These are phyloP conservation scores for Ia io DNA, from an alignment of 2,113 vertebrate genomes.

Conservation along the genomic window DNA sequence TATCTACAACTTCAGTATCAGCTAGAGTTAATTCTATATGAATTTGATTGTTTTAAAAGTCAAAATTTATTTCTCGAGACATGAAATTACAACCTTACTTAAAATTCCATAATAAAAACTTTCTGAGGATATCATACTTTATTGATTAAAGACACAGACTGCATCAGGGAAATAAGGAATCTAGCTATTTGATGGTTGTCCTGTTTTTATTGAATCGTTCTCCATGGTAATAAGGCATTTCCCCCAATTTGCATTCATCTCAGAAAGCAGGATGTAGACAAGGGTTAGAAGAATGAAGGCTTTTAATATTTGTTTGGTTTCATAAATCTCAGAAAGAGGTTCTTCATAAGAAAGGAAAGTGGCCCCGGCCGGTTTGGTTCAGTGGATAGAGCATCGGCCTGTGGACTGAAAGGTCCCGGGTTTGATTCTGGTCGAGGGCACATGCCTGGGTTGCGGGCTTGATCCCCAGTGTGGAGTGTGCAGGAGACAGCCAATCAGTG, in stretches of 20 bases:
- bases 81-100: constrained; percentile 39
- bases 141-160: constrained; percentile 60
- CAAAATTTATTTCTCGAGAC: constrained; percentile 50
- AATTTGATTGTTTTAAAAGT: constrained; percentile 46
- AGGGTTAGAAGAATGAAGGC: constrained; percentile 49
- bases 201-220: constrained; percentile 61
- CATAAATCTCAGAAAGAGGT: constrained; percentile 32
- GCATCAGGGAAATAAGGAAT: constrained; percentile 45
- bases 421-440: no score
- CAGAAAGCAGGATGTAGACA: constrained; percentile 47
- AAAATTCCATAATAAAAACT: constrained; percentile 45
- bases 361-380: no score
- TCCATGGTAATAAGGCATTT: constrained; percentile 53
- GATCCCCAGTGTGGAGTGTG: no score
- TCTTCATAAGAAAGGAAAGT: constrained; percentile 38
- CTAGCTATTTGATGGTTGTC: constrained; percentile 29
- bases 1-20: neutral
- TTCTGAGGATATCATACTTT: constrained; percentile 61
- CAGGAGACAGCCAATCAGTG: no score
- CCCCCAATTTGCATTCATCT: constrained; percentile 17
- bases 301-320: constrained; percentile 70
- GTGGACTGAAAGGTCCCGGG: no score
- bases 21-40: neutral
- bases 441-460: no score
- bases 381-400: no score